Conservation (phyloP, 2,888 invertebrate species). For the Lasioglossum oenotherae region DNA sequence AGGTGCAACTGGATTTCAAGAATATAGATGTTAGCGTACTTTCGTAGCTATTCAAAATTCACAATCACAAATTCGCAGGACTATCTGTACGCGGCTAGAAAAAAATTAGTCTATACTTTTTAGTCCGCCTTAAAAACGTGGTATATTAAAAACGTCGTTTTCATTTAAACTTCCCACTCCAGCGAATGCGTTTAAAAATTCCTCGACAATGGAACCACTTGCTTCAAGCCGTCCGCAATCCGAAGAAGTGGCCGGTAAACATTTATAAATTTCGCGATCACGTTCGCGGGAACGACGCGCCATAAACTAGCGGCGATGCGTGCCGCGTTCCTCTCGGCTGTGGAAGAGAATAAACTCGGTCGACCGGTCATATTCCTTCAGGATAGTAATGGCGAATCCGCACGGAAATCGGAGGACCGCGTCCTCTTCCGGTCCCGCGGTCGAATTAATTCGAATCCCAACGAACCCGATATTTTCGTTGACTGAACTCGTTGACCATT, state of each 20-base stretch:
- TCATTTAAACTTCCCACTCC: not conserved
- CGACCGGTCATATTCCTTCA: conserved; percentile 25
- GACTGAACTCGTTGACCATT: conserved; percentile 19
- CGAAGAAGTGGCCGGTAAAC: not conserved
- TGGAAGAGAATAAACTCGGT: conserved; percentile 16
- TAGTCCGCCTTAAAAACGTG: too few relatives aligned
- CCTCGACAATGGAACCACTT: not conserved
- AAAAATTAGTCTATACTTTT: too few relatives aligned
- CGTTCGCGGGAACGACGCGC: conserved; percentile 12
- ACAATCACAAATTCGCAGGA: too few relatives aligned
- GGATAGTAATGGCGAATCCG: not conserved
- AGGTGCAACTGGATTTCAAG: too few relatives aligned
- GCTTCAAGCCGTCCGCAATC: not conserved
- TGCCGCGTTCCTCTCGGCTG: conserved; percentile 5
- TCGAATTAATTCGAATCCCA: conserved; percentile 36
- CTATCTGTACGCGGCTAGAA: too few relatives aligned
- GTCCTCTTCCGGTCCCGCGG: conserved; percentile 21
- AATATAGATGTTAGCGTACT: too few relatives aligned
- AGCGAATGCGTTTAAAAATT: not conserved
- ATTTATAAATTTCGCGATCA: conserved; percentile 31
- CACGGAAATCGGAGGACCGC: conserved; percentile 19
- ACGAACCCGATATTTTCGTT: conserved; percentile 27
- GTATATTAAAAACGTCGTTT: too few relatives aligned
- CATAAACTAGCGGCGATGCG: conserved; percentile 23
- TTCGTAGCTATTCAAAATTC: too few relatives aligned